A percentile compares a stretch with the other conserved stretches of the same genome.
These are phyloP conservation scores for Diorhabda sublineata DNA, from an alignment of 1,140 invertebrate species.

Conservation along the genomic window DNA sequence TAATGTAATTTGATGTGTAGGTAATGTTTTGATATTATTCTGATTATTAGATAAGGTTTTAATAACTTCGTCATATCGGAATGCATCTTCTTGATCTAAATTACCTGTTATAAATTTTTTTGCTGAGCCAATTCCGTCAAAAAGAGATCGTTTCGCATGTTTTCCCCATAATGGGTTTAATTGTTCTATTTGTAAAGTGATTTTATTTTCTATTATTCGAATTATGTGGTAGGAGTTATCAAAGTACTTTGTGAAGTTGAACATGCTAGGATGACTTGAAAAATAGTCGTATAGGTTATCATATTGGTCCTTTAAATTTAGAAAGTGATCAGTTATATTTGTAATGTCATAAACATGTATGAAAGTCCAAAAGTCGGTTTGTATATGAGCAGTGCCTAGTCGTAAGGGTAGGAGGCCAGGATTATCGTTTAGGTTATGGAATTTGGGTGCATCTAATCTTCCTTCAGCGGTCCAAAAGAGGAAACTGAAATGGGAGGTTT, in stretches of 20 bases:
- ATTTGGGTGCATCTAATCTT: background rate
- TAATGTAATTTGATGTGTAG: constrained; percentile 12
- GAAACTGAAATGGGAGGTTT: constrained; percentile 5
- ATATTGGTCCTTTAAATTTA: constrained; percentile 13
- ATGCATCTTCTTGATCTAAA: constrained; percentile 23
- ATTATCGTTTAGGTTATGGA: constrained; percentile 20
- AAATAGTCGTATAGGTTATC: constrained; percentile 14
- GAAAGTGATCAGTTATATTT: constrained; percentile 6
- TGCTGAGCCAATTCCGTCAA: constrained; percentile 23
- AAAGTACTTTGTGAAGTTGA: background rate
- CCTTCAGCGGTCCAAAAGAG: background rate
- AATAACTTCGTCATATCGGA: constrained; percentile 19
- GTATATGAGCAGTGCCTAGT: constrained; percentile 20
- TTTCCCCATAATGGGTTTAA: constrained; percentile 4
- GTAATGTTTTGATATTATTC: constrained; percentile 12
- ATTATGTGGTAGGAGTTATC: background rate
- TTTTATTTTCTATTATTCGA: constrained; percentile 11
- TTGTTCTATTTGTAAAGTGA: constrained; percentile 10
- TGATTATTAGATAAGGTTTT: constrained; percentile 16
- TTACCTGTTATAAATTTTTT: constrained; percentile 23
- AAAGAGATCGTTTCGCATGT: constrained; percentile 10
- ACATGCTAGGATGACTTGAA: constrained; percentile 4
- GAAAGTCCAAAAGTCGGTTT: constrained; percentile 22
- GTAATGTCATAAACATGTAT: constrained; percentile 19
- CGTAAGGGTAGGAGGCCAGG: constrained; percentile 26